A percentile compares a stretch with the other conserved stretches of the same genome.
Conservation (phyloP, 2,888 invertebrate genomes). For the Euproctis similis region DNA sequence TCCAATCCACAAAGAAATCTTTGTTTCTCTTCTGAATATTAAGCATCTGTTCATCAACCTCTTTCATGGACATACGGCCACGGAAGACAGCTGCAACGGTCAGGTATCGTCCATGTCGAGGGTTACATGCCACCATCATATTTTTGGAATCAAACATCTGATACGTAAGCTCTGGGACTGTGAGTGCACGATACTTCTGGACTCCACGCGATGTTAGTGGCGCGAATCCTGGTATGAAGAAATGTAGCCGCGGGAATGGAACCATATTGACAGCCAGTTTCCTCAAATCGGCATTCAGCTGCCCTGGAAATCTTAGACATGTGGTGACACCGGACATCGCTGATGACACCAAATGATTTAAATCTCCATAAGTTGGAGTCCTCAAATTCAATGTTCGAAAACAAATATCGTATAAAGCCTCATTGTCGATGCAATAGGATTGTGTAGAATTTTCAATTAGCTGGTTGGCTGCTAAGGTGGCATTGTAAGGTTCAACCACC, state of each 20-base stretch:
- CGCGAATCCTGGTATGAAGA: slow-evolving; percentile 77
- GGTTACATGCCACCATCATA: slow-evolving; percentile 97
- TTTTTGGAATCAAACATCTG: slow-evolving; percentile 96
- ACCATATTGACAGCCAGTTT: slow-evolving; percentile 65
- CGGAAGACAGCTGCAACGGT: slow-evolving; percentile 92
- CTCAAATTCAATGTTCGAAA: slow-evolving; percentile 83
- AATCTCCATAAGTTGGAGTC: slow-evolving; percentile 86
- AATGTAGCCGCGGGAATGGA: slow-evolving; percentile 84
- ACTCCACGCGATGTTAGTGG: slow-evolving; percentile 84
- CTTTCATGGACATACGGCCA: slow-evolving; percentile 95
- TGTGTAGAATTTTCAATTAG: slow-evolving; percentile 81
- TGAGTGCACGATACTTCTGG: slow-evolving; percentile 88
- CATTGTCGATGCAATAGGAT: slow-evolving; percentile 84
- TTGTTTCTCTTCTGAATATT: slow-evolving; percentile 86
- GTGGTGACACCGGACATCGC: slow-evolving; percentile 68
- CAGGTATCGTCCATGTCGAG: slow-evolving; percentile 89
- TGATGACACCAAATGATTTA: slow-evolving; percentile 75
- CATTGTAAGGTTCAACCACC: slow-evolving; percentile 80
- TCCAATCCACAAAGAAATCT: slow-evolving; percentile 86
- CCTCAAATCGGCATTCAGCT: slow-evolving; percentile 82
- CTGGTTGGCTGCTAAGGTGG: slow-evolving; percentile 79
- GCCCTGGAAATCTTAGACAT: slow-evolving; percentile 58
- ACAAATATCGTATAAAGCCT: slow-evolving; percentile 86
- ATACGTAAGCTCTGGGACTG: slow-evolving; percentile 91
- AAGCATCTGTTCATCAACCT: slow-evolving; percentile 88